These are phyloP conservation scores for Perca fluviatilis DNA, from an alignment of 2,113 vertebrate genomes.

Conservation along the genomic window DNA sequence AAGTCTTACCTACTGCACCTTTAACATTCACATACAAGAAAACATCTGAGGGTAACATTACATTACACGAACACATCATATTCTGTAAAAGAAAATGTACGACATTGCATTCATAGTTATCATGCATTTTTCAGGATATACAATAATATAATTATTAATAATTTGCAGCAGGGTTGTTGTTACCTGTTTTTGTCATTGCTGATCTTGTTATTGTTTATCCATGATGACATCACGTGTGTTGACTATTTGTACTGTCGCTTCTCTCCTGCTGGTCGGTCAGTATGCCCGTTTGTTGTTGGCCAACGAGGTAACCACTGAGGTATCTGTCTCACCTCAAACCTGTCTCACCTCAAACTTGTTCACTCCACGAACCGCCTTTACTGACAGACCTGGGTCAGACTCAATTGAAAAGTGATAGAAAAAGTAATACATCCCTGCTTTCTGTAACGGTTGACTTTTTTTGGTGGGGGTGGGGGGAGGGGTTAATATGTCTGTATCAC, in stretches of 20 bases:
- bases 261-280: conserved; percentile 92
- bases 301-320: conserved; percentile 97
- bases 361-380: conserved; percentile 25
- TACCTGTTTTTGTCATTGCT: conserved; percentile 17
- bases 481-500: not conserved
- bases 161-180: conserved; percentile 3
- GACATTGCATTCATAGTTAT: not conserved
- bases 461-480: no score
- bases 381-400: conserved; percentile 73
- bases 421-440: not conserved
- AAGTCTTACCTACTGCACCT: not conserved
- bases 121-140: conserved; percentile 1
- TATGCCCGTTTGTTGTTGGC: conserved; percentile 96
- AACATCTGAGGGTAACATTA: not conserved
- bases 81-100: not conserved
- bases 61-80: not conserved
- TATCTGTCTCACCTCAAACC: conserved; percentile 85
- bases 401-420: not conserved
- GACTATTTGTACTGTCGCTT: conserved; percentile 89
- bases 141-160: not conserved
- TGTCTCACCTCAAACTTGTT: conserved; percentile 66
- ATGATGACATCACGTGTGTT: conserved; percentile 65
- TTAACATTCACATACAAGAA: not conserved
- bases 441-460: not conserved
- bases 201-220: conserved; percentile 40